A percentile compares a stretch with the other conserved stretches of the same genome.
Evolutionary conservation across 2,113 vertebrate species (phyloP).

Genomic region (Cyanocitta stelleri): DNA sequence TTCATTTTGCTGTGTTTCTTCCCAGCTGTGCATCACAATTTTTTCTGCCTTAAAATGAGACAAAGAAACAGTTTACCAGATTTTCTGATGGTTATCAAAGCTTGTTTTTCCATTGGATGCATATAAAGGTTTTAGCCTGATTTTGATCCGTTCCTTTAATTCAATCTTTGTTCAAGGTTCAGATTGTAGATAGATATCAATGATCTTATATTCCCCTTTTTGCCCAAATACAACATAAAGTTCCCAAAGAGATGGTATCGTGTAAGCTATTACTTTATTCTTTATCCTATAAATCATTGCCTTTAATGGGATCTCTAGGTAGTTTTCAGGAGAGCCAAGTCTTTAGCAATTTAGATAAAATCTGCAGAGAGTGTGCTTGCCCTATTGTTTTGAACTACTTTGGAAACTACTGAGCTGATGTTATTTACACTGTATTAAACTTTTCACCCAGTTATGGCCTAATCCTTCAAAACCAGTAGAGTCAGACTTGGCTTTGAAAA

Average conservation of each 20-base stretch:
- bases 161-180: neutral
- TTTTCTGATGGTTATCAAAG: neutral
- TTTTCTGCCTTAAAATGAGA: neutral
- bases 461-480: neutral
- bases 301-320: neutral
- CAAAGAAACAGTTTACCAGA: neutral
- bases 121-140: neutral
- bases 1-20: neutral
- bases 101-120: neutral
- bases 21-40: neutral
- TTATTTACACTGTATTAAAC: neutral
- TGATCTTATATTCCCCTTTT: neutral
- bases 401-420: neutral
- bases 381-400: constrained; percentile 1
- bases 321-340: neutral
- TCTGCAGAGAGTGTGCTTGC: neutral
- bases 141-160: neutral
- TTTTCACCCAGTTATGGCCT: neutral
- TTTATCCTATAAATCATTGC: neutral
- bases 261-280: neutral
- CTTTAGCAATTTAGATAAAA: constrained; percentile 19
- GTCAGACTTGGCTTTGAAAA: neutral
- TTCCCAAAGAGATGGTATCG: neutral
- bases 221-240: neutral
- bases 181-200: neutral